These are phyloP conservation scores for Brassicogethes aeneus DNA, from an alignment of 2,888 invertebrate species.

Conservation along the genomic window DNA sequence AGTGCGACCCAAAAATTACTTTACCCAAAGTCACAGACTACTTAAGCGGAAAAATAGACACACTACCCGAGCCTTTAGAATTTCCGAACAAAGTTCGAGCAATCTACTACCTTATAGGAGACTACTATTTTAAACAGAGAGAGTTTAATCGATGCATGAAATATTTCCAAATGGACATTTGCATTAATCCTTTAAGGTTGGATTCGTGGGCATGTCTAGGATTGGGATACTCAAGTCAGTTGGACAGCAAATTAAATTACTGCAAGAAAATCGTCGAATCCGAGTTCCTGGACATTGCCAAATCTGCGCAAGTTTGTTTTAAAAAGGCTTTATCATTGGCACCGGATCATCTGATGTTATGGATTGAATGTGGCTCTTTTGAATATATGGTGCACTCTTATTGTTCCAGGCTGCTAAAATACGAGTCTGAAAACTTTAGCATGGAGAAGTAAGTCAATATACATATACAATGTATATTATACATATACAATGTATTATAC, in stretches of 20 bases:
- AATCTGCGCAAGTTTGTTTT: conserved; percentile 71
- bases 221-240: conserved; percentile 63
- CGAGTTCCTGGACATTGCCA: conserved; percentile 60
- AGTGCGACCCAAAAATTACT: conserved; percentile 56
- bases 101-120: conserved; percentile 85
- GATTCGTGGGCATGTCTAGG: conserved; percentile 94
- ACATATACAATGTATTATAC: no score
- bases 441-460: conserved; percentile 58
- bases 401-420: conserved; percentile 77
- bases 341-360: conserved; percentile 63
- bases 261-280: conserved; percentile 53
- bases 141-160: conserved; percentile 63
- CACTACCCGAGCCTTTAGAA: conserved; percentile 29
- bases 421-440: conserved; percentile 64
- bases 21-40: conserved; percentile 39
- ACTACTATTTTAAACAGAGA: conserved; percentile 85
- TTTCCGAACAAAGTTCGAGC: conserved; percentile 46
- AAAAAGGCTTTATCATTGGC: conserved; percentile 69
- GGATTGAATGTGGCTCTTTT: conserved; percentile 88
- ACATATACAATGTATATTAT: no score
- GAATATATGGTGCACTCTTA: conserved; percentile 86
- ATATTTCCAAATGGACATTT: conserved; percentile 76
- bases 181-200: conserved; percentile 67
- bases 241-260: conserved; percentile 74
- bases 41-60: conserved; percentile 20